Percentiles rank a stretch among this genome's conserved stretches.
Evolutionary conservation across 2,113 vertebrate genomes (phyloP).

Genomic region (Oryzias celebensis): DNA sequence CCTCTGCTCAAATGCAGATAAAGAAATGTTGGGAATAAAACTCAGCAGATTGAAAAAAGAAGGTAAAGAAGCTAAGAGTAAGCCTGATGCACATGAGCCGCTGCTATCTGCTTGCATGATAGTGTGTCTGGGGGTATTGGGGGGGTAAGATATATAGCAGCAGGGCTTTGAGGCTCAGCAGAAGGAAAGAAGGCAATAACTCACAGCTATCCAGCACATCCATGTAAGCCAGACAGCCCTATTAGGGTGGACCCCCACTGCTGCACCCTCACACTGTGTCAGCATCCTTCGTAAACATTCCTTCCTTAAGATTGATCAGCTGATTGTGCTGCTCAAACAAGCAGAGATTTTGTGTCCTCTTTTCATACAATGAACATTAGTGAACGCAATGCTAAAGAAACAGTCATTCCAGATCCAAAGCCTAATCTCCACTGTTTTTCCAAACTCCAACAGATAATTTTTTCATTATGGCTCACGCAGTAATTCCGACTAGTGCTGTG

Average conservation of each 20-base stretch:
- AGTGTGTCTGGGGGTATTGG: slow-evolving; percentile 11
- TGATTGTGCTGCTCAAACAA: slow-evolving; percentile 28
- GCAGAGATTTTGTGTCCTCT: slow-evolving; percentile 2
- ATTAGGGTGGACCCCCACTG: slow-evolving; percentile 9
- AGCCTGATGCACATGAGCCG: slow-evolving; percentile 12
- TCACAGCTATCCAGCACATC: slow-evolving; percentile 39
- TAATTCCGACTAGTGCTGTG: slow-evolving; percentile 10
- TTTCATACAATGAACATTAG: neutral
- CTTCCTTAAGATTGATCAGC: slow-evolving; percentile 12
- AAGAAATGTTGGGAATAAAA: neutral
- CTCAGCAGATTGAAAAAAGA: neutral
- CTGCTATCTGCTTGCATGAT: slow-evolving; percentile 8
- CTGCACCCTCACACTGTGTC: slow-evolving; percentile 23
- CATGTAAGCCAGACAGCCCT: slow-evolving; percentile 17
- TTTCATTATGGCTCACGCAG: slow-evolving; percentile 52
- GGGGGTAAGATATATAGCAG: slow-evolving; percentile 39
- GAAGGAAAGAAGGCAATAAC: slow-evolving; percentile 35
- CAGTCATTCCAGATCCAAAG: no score
- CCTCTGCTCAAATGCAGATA: neutral
- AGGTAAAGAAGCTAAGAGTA: slow-evolving; percentile 12
- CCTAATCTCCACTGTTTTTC: no score
- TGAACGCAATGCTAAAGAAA: no score
- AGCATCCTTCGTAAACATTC: slow-evolving; percentile 39
- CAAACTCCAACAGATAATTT: slow-evolving; percentile 41
- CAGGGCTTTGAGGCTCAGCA: slow-evolving; percentile 27